Evolutionary conservation across 2,113 vertebrate species (phyloP).

Genomic region (Apus apus): DNA sequence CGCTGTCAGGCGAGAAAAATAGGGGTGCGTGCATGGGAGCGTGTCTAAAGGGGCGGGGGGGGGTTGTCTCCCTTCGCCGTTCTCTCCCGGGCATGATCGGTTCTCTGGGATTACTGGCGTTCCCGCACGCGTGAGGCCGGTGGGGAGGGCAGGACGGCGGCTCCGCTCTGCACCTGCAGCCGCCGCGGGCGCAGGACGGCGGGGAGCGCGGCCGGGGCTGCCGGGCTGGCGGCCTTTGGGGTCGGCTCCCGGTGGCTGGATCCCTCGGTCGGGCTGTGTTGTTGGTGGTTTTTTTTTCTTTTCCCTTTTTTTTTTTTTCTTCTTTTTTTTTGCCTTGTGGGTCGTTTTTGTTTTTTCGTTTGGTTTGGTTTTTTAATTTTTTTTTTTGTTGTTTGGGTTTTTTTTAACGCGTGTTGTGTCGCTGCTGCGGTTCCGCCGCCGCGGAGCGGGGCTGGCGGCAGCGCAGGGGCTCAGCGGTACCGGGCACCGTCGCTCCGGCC

Average conservation of each 20-base stretch:
- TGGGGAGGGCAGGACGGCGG: not conserved
- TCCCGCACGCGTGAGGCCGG: not conserved
- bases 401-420: not conserved
- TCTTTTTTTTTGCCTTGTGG: too few species aligned
- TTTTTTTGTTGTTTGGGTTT: too few species aligned
- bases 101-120: constrained; percentile 29
- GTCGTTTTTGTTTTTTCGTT: too few species aligned
- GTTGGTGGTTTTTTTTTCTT: not conserved
- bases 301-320: too few species aligned
- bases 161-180: constrained; percentile 48
- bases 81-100: constrained; percentile 42
- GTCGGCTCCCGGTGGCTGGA: constrained; percentile 16
- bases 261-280: not conserved
- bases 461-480: not conserved
- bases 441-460: not conserved
- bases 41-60: not conserved
- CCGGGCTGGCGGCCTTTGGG: constrained; percentile 26
- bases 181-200: constrained; percentile 18
- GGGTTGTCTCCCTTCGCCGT: not conserved
- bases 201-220: not conserved
- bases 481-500: constrained; percentile 35
- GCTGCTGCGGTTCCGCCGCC: not conserved
- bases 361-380: too few species aligned
- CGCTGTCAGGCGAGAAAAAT: not conserved
- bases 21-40: not conserved